Evolutionary conservation across 1,140 invertebrate species (phyloP).

Genomic region (Hylyphantes graminicola): DNA sequence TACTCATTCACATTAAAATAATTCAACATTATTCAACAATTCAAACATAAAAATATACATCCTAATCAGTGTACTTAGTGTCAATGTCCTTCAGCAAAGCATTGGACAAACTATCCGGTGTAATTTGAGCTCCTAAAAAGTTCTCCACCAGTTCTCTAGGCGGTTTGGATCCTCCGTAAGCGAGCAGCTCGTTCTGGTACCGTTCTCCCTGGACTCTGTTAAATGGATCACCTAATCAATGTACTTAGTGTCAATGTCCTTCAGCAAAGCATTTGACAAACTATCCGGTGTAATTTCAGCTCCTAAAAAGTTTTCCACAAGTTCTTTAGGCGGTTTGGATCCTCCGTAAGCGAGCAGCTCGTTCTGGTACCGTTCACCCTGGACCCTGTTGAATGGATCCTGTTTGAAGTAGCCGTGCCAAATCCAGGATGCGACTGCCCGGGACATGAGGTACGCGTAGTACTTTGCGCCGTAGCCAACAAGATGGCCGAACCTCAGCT

Average conservation of each 20-base stretch:
- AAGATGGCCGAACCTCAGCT: slow-evolving; percentile 94
- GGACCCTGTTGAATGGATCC: slow-evolving; percentile 81
- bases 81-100: slow-evolving; percentile 49
- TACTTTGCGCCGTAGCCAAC: slow-evolving; percentile 99
- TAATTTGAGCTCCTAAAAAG: slow-evolving; percentile 47
- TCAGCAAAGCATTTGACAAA: slow-evolving; percentile 42
- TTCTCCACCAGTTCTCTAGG: slow-evolving; percentile 66
- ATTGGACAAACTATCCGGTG: slow-evolving; percentile 43
- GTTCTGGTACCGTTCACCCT: slow-evolving; percentile 81
- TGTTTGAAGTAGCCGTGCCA: slow-evolving; percentile 89
- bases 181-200: slow-evolving; percentile 81
- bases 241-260: slow-evolving; percentile 36
- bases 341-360: slow-evolving; percentile 90
- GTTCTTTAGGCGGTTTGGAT: slow-evolving; percentile 76
- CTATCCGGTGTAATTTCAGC: slow-evolving; percentile 44
- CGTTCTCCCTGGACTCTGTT: slow-evolving; percentile 79
- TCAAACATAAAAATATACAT: too few species aligned
- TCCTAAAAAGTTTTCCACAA: slow-evolving; percentile 51
- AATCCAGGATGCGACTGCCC: slow-evolving; percentile 91
- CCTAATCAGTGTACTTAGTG: neutral
- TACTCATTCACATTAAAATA: too few species aligned
- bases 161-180: slow-evolving; percentile 89
- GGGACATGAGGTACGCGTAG: slow-evolving; percentile 95
- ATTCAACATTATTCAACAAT: too few species aligned
- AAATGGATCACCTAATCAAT: slow-evolving; percentile 81